A percentile compares a stretch with the other conserved stretches of the same genome.
phyloP scores from a whole-genome alignment of 2,113 vertebrate species.

The Muntiacus reevesi region DNA sequence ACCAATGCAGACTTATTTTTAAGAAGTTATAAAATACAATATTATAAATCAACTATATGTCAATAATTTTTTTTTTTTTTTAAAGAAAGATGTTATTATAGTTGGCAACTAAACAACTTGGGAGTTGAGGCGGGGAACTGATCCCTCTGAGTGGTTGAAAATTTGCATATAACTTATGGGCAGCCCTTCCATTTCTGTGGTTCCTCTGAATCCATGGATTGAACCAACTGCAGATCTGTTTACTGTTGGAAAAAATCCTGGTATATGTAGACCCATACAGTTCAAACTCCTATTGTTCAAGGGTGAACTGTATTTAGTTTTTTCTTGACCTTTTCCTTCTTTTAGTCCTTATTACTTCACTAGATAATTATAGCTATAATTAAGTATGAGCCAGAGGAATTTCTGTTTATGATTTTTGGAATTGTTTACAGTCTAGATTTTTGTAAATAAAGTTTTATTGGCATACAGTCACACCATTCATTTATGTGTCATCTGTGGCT shows the following conservation, averaged over 20 bases:
- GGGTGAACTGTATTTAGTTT: background rate
- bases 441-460: background rate
- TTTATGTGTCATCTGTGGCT: background rate
- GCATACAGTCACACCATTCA: background rate
- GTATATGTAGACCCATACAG: background rate
- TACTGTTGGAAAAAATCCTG: background rate
- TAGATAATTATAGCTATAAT: background rate
- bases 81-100: background rate
- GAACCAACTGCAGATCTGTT: background rate
- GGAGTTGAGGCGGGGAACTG: background rate
- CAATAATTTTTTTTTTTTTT: background rate
- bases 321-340: background rate
- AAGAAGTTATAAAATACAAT: background rate
- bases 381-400: background rate
- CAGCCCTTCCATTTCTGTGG: background rate
- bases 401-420: background rate
- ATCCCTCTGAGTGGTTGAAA: background rate
- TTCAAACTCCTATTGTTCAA: background rate
- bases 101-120: background rate
- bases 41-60: background rate
- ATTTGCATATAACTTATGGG: background rate
- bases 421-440: background rate
- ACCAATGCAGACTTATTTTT: background rate
- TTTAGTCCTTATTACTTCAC: background rate
- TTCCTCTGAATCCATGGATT: background rate